A percentile compares a stretch with the other conserved stretches of the same genome.
Evolutionary conservation across 1,140 invertebrate genomes (phyloP).

Genomic region (Micrasema minimum): DNA sequence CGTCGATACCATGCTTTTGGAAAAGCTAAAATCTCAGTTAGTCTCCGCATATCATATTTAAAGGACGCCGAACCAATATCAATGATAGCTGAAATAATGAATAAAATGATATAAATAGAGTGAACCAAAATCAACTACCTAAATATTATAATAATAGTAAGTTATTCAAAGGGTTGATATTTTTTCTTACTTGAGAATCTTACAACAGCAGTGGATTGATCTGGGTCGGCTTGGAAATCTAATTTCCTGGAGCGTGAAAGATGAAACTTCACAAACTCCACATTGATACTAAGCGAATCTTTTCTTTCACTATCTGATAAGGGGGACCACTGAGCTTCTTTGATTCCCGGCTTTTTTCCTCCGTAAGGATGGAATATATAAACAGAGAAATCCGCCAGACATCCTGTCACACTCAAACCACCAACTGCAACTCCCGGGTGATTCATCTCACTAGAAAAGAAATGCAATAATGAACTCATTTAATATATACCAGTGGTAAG

Average conservation of each 20-base stretch:
- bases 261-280: slow-evolving; percentile 97
- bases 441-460: slow-evolving; percentile 67
- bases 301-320: slow-evolving; percentile 90
- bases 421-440: slow-evolving; percentile 78
- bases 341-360: slow-evolving; percentile 82
- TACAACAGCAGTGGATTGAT: slow-evolving; percentile 81
- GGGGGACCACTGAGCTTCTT: slow-evolving; percentile 87
- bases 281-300: slow-evolving; percentile 95
- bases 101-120: background rate
- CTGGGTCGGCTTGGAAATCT: slow-evolving; percentile 75
- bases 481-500: too few species aligned
- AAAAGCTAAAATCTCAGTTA: slow-evolving; percentile 97
- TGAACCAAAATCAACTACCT: too few species aligned
- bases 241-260: slow-evolving; percentile 88
- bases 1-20: slow-evolving; percentile 98
- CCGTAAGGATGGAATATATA: slow-evolving; percentile 99
- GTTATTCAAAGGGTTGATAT: slow-evolving; percentile 8
- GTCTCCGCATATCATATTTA: slow-evolving; percentile 98
- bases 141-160: too few species aligned
- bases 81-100: slow-evolving; percentile 77
- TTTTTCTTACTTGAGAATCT: slow-evolving; percentile 85
- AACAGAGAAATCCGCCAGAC: slow-evolving; percentile 94
- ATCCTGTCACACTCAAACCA: slow-evolving; percentile 92
- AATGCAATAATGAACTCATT: too few species aligned
- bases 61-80: slow-evolving; percentile 98